Conservation (phyloP, 2,888 invertebrate genomes). For the Chrysodeixis includens region DNA sequence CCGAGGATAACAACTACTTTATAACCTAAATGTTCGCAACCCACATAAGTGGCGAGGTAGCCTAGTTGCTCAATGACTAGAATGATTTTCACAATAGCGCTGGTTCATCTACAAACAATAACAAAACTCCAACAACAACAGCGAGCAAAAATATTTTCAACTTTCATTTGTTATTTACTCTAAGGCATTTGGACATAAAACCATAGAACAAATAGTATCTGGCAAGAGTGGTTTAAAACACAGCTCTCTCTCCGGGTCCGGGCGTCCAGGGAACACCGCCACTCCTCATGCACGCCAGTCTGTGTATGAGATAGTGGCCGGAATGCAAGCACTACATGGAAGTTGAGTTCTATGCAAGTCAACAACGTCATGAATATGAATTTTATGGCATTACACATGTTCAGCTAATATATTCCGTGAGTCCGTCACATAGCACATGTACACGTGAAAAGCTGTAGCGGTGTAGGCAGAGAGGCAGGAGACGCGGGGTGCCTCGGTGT, state of each 20-base stretch:
- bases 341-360: slow-evolving; percentile 24
- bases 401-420: slow-evolving; percentile 40
- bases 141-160: background rate
- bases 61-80: background rate
- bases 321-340: slow-evolving; percentile 16
- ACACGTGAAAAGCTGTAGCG: background rate
- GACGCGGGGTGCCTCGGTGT: background rate
- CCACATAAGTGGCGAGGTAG: background rate
- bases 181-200: background rate
- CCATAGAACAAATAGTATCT: no score
- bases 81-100: background rate
- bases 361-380: slow-evolving; percentile 53
- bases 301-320: slow-evolving; percentile 25
- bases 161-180: background rate
- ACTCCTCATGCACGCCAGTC: background rate
- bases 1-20: background rate
- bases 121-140: background rate
- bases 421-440: slow-evolving; percentile 13
- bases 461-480: background rate
- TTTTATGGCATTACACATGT: slow-evolving; percentile 36
- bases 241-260: background rate
- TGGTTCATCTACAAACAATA: background rate
- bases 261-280: background rate
- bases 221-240: no score
- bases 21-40: background rate